Evolutionary conservation across 2,797 vertebrate genomes (phyloP), one percentile per base, ranked within the genome.

Genomic region (Morelia viridis): DNA sequence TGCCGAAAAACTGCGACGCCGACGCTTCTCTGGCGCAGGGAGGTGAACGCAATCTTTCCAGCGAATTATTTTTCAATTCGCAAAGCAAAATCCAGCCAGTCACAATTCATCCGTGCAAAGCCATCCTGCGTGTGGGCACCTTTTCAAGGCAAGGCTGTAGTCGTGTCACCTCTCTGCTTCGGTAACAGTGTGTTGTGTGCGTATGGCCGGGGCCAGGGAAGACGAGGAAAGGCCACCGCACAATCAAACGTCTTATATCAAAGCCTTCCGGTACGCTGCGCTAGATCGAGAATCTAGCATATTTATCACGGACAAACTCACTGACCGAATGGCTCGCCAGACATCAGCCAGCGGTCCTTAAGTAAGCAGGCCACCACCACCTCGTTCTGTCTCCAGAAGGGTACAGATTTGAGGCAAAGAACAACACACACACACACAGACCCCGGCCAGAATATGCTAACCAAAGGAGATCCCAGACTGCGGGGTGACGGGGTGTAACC

Each of bases 191-290:
- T 62, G 12, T 13, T 13, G 64, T 5, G 28, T n/a, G 64, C 1
- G 26, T 11, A 28, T 2, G 26, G 0, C 9, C 6, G 62, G 12
- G 1, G 28, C 4, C n/a, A 35, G 2, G 17, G 31, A 76, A 7
- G 31, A 7, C 19, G 6, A 35, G 31, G 68, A 41, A 76, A 35
- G 35, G 31, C 7, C 31, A 8, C 0, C 31, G 6, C 31, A 35
- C 68, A 76, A 76, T 3, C 7, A 41, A 76, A 41, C 35, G 17
- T 19, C 17, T 41, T 7, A 10, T 8, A 76, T 41, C 68, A 35
- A 76, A 41, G 0, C 7, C 68, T 35, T 35, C 31, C 68, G 31
- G 15, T 76, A 41, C 1, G 68, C 17, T 76, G 31, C 31, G 2
- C 68, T 31, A 19, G 31, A 71, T 71, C 0, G 2, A 76, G 13